Conservation (phyloP, 1,140 invertebrate genomes). For the Brachionus paranguensis region DNA sequence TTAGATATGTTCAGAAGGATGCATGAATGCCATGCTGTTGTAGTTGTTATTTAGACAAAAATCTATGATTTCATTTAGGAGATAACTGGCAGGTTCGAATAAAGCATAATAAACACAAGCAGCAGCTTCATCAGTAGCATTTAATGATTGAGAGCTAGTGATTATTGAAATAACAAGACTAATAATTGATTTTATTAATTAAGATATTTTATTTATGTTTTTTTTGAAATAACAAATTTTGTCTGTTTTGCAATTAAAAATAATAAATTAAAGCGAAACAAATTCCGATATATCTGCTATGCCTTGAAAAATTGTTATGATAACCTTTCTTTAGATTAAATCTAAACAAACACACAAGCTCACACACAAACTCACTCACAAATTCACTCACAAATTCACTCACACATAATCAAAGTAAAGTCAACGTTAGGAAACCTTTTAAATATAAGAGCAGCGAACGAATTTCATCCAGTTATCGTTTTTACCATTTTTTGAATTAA, state of each 20-base stretch:
- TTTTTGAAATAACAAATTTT: background rate
- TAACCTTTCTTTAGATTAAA: background rate
- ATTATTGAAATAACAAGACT: slow-evolving; percentile 1
- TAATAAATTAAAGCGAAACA: background rate
- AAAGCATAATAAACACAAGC: background rate
- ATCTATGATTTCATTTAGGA: background rate
- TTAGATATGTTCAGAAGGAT: background rate
- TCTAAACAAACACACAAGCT: background rate
- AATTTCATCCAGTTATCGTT: background rate
- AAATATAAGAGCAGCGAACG: background rate
- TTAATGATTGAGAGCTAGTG: background rate
- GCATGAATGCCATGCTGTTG: background rate
- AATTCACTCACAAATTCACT: background rate
- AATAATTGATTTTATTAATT: background rate
- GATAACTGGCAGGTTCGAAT: background rate
- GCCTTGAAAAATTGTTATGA: background rate
- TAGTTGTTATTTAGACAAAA: background rate
- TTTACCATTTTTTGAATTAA: background rate
- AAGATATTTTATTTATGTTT: background rate
- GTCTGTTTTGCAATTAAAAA: background rate
- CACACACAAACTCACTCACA: background rate
- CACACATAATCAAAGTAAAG: background rate
- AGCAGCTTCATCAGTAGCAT: background rate
- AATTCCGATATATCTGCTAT: background rate
- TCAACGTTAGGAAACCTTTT: background rate